Percentiles rank a stretch among this genome's conserved stretches.
Evolutionary conservation across 37 sponge, comb jelly and placozoan species (phyloP).

Genomic region (Geodia barretti): DNA sequence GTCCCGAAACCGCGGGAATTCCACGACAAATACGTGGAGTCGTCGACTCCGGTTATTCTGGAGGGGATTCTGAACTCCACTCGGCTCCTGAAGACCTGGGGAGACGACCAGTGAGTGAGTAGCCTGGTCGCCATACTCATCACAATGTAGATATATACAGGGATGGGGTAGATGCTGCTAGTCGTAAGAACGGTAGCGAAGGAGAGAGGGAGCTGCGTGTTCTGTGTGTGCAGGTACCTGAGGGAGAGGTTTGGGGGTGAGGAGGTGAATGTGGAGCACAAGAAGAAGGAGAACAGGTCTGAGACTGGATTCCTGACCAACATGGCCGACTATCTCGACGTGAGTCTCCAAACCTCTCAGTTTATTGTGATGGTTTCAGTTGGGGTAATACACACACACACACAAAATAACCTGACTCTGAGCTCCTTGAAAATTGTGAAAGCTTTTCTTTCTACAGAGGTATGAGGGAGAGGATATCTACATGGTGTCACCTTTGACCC

Average conservation of each 20-base stretch:
- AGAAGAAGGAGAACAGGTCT: slow-evolving; percentile 77
- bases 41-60: slow-evolving; percentile 48
- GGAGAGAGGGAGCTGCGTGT: neutral
- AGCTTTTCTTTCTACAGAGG: slow-evolving; percentile 25
- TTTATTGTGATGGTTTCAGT: too few relatives aligned
- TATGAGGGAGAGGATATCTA: slow-evolving; percentile 59
- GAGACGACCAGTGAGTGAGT: slow-evolving; percentile 70
- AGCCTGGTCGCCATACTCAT: neutral
- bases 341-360: slow-evolving; percentile 25
- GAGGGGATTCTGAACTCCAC: slow-evolving; percentile 33
- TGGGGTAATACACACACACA: too few relatives aligned
- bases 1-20: slow-evolving; percentile 48
- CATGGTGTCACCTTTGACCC: slow-evolving; percentile 51
- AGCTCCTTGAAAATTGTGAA: too few relatives aligned
- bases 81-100: slow-evolving; percentile 38
- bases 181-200: neutral
- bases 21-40: slow-evolving; percentile 40
- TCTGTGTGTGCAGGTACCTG: neutral
- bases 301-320: slow-evolving; percentile 5
- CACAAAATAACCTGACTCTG: too few relatives aligned
- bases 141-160: neutral
- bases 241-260: slow-evolving; percentile 60
- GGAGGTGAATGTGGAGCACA: slow-evolving; percentile 45
- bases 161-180: neutral
- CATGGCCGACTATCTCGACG: slow-evolving; percentile 56